Percentiles rank a stretch among this genome's conserved stretches.
These are phyloP conservation scores for Lerista edwardsae DNA, from an alignment of 2,797 vertebrate genomes.

Conservation along the genomic window DNA sequence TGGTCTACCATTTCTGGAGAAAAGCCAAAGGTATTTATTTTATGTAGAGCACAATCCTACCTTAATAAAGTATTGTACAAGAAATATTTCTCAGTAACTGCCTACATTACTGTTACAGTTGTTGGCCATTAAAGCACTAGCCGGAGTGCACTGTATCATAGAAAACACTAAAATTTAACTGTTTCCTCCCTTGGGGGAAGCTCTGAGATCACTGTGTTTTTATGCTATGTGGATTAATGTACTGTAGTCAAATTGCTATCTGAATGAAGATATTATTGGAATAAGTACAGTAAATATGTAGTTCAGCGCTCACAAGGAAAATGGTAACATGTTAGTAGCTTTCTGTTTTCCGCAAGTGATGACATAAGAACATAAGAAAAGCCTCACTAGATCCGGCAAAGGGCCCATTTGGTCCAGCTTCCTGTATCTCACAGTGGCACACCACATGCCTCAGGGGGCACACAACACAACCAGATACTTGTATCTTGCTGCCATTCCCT, in stretches of 20 bases:
- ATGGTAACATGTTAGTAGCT: conserved; percentile 21
- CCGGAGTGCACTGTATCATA: conserved; percentile 40
- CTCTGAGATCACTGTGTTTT: conserved; percentile 38
- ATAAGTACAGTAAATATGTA: conserved; percentile 3
- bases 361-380: no score
- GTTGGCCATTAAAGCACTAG: conserved; percentile 48
- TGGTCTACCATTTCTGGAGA: conserved; percentile 49
- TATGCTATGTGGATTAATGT: conserved; percentile 42
- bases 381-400: no score
- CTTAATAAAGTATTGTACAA: conserved; percentile 51
- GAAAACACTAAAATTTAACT: conserved; percentile 62
- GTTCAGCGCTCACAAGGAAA: background rate
- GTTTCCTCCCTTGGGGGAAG: conserved; percentile 56
- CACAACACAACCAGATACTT: no score
- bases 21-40: conserved; percentile 57
- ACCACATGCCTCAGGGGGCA: no score
- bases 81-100: conserved; percentile 56
- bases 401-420: no score
- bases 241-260: conserved; percentile 45
- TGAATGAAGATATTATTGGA: conserved; percentile 31
- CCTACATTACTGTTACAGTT: conserved; percentile 49
- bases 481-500: no score
- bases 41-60: conserved; percentile 58
- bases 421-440: no score
- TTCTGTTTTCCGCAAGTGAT: conserved; percentile 10